Conservation (phyloP, 2,888 invertebrate species). For the Microctonus brassicae region DNA sequence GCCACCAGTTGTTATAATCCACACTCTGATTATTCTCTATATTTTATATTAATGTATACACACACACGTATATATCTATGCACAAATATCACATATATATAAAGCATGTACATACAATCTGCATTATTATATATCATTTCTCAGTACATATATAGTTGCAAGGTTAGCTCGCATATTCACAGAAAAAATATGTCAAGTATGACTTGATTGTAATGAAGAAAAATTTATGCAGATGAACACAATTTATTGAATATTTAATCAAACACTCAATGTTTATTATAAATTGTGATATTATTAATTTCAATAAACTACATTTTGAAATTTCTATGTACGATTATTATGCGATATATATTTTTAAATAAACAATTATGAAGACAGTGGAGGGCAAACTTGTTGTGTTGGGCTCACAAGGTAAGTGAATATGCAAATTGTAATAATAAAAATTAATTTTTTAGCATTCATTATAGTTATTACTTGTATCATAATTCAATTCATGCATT, state of each 20-base stretch:
- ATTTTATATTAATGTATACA: too few species aligned
- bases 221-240: neutral
- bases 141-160: too few species aligned
- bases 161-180: constrained; percentile 29
- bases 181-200: constrained; percentile 37
- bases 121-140: too few species aligned
- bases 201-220: constrained; percentile 9
- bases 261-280: neutral
- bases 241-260: constrained; percentile 2
- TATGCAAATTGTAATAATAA: neutral
- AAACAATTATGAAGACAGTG: constrained; percentile 77
- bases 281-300: constrained; percentile 12
- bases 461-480: neutral
- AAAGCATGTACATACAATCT: too few species aligned
- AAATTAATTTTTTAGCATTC: too few species aligned
- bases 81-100: too few species aligned
- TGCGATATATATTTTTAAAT: constrained; percentile 13
- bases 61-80: too few species aligned
- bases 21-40: too few species aligned
- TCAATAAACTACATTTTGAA: neutral
- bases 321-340: constrained; percentile 16
- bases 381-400: constrained; percentile 89
- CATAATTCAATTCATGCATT: neutral
- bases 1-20: too few species aligned
- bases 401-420: constrained; percentile 81